Percentiles rank a stretch among this genome's conserved stretches.
phyloP scores from a whole-genome alignment of 2,888 invertebrate species.

The Loripinus fragilis region DNA sequence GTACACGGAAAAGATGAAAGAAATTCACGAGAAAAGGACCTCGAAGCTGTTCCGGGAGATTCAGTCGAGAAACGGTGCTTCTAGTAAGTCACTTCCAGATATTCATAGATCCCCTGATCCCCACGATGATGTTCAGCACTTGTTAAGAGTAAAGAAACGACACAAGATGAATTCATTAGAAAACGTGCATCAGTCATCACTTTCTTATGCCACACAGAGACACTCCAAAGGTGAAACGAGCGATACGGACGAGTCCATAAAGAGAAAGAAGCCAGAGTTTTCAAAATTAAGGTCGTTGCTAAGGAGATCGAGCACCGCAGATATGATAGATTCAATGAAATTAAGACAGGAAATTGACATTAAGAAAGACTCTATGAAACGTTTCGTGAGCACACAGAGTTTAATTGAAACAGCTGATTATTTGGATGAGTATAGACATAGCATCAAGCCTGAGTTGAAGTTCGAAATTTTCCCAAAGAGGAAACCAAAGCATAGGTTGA shows the following conservation, averaged over 20 bases:
- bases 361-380: neutral
- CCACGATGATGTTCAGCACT: neutral
- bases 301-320: neutral
- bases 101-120: neutral
- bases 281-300: neutral
- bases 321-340: neutral
- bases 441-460: neutral
- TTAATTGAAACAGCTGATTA: slow-evolving; percentile 7
- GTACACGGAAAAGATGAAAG: slow-evolving; percentile 50
- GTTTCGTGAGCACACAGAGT: slow-evolving; percentile 6
- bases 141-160: neutral
- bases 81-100: neutral
- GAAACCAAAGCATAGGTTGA: neutral
- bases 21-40: slow-evolving; percentile 30
- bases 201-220: neutral
- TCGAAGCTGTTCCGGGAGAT: slow-evolving; percentile 47
- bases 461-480: neutral
- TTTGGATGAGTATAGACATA: neutral
- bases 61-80: slow-evolving; percentile 33
- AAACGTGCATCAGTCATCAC: neutral
- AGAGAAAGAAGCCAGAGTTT: neutral
- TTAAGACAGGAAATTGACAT: neutral
- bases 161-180: neutral
- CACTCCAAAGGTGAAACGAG: neutral
- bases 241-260: slow-evolving; percentile 1